Evolutionary conservation across 1,140 invertebrate species (phyloP), one percentile per base, ranked within the genome.

Genomic region (Eulimnadia texana): DNA sequence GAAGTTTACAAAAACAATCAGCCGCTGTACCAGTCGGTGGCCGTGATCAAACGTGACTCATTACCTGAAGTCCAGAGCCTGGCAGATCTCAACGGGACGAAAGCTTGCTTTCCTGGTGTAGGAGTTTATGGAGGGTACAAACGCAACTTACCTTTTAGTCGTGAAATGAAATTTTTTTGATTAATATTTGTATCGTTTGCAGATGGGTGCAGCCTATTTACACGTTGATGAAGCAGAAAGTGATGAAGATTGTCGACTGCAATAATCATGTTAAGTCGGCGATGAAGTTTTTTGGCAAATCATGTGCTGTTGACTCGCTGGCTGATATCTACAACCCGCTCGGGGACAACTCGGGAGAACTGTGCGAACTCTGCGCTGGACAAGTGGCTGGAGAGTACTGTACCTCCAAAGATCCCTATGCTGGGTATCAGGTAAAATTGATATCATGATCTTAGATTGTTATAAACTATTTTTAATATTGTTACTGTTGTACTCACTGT

Each of bases 211-310:
- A 47, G 24, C 50, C 55, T 13, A 53, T 63, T 11, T 59, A 42
- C 27, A 51, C 50, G 9, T 71, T 97, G 22, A 90, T 95, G 80
- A 79, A 82, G 68, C 73, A 83, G 63, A 86, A 85, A 24, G 83
- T 82, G 29, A 80, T 93, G 74, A 83, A 88, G 70, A 80, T 92
- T 42, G 82, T 88, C 27, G 89, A 93, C 70, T 98, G 94, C 69
- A 98, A 98, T 68, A 96, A 97, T 75, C 88, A 96, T 70, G 89
- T 98, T 0, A 94, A 97, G 73, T 88, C 90, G 2, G 86, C 91
- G 0, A 87, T 88, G 10, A 81, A 85, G 63, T 97, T 83, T 70
- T 98, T 98, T 72, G 85, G 87, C 3, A 79, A 82, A 54, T 93
- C 92, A 55, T 98, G 94, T 76, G 90, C 93, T 20, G 88, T 93